Evolutionary conservation across 2,888 invertebrate species (phyloP).

Genomic region (Nyleta sp.): DNA sequence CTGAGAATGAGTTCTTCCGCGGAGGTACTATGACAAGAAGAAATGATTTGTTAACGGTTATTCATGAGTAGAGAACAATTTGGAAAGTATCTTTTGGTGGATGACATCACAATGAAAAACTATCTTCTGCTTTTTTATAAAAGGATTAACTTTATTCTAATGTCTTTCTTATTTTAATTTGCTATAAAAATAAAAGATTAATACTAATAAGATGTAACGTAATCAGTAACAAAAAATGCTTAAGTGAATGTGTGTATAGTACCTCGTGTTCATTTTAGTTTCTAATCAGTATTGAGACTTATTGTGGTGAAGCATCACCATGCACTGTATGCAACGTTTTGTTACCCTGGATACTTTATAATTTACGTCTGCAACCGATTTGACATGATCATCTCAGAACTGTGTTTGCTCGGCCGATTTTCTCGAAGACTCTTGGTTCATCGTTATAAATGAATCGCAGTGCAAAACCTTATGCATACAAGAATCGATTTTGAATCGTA

Average conservation of each 20-base stretch:
- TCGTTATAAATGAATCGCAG: constrained; percentile 1
- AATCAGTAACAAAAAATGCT: not conserved
- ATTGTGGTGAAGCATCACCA: constrained; percentile 6
- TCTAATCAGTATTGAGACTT: not conserved
- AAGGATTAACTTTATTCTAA: too few species aligned
- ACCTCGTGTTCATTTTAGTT: constrained; percentile 19
- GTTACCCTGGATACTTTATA: constrained; percentile 12
- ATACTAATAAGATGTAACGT: too few species aligned
- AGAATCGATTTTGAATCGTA: too few species aligned
- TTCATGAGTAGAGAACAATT: too few species aligned
- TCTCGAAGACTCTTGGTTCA: constrained; percentile 28
- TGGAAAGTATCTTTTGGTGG: too few species aligned
- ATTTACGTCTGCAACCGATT: not conserved
- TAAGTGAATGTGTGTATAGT: constrained; percentile 23
- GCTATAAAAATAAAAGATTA: too few species aligned
- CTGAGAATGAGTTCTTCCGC: too few species aligned
- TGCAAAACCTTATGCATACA: not conserved
- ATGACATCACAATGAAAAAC: too few species aligned
- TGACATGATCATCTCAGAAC: not conserved
- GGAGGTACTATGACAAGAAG: too few species aligned
- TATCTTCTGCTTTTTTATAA: too few species aligned
- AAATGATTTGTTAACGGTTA: too few species aligned
- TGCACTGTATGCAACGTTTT: constrained; percentile 40
- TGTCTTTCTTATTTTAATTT: too few species aligned
- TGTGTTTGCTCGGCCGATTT: not conserved